A percentile compares a stretch with the other conserved stretches of the same genome.
Evolutionary conservation across 2,797 vertebrate genomes (phyloP).

Genomic region (Remorina albescens): DNA sequence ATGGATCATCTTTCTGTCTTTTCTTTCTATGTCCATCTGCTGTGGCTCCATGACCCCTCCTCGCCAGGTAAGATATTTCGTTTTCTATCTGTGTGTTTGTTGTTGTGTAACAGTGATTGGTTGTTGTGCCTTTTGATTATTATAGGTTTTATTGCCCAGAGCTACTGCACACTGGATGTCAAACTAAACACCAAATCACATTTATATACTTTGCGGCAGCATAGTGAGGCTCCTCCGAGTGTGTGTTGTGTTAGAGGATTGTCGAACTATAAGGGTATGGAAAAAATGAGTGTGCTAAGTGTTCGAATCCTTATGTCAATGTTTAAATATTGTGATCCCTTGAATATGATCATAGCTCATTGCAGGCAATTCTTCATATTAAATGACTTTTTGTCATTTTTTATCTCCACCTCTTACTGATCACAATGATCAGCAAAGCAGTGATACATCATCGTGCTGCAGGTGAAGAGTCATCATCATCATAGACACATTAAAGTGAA

Average conservation of each 20-base stretch:
- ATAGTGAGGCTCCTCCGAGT: background rate
- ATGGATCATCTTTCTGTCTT: constrained; percentile 22
- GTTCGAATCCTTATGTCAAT: background rate
- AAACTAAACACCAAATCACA: background rate
- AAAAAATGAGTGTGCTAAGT: background rate
- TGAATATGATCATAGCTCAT: no score
- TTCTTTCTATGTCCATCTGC: constrained; percentile 15
- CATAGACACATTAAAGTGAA: background rate
- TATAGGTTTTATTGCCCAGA: background rate
- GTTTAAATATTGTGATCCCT: no score
- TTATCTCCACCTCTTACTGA: background rate
- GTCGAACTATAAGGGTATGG: background rate
- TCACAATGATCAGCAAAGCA: background rate
- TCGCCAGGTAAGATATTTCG: constrained; percentile 47
- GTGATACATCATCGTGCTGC: background rate
- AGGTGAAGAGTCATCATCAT: background rate
- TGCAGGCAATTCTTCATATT: background rate
- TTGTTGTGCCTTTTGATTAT: background rate
- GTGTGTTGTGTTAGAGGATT: background rate
- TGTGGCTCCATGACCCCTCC: background rate
- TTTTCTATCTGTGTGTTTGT: background rate
- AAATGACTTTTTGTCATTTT: background rate
- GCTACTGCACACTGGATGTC: background rate
- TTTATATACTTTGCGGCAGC: background rate
- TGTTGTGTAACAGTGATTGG: background rate